phyloP scores from a whole-genome alignment of 1,140 invertebrate genomes.

The Watersipora subatra region DNA sequence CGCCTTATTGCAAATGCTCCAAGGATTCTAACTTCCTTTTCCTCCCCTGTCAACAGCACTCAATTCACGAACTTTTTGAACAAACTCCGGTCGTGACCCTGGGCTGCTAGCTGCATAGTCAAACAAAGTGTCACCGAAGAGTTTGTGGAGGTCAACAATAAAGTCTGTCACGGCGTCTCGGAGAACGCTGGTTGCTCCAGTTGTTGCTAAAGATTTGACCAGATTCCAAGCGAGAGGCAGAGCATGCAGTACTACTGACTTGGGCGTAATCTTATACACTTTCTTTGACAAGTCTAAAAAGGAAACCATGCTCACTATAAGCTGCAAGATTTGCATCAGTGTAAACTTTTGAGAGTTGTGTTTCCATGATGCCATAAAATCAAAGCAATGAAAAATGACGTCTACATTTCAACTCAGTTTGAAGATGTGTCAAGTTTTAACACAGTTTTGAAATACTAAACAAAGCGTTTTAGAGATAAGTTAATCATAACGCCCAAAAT shows the following conservation, averaged over 20 bases:
- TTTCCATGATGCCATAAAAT: background rate
- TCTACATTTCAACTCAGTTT: background rate
- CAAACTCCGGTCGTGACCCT: background rate
- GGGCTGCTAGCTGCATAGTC: slow-evolving; percentile 21
- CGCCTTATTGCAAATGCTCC: too few species aligned
- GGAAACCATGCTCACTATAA: slow-evolving; percentile 4
- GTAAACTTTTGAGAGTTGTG: background rate
- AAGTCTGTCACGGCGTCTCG: slow-evolving; percentile 24
- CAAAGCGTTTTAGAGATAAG: background rate
- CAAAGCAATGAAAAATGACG: background rate
- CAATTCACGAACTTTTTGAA: background rate
- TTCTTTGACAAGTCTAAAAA: slow-evolving; percentile 29
- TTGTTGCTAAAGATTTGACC: slow-evolving; percentile 25
- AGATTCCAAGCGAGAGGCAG: slow-evolving; percentile 35
- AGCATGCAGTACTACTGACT: slow-evolving; percentile 33
- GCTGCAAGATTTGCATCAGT: background rate
- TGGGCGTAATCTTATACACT: slow-evolving; percentile 33
- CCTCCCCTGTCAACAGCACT: too few species aligned
- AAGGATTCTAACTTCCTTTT: too few species aligned
- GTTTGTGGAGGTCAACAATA: slow-evolving; percentile 21
- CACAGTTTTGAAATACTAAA: background rate
- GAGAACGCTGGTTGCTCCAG: slow-evolving; percentile 24
- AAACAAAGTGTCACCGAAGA: slow-evolving; percentile 27
- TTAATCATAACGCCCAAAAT: too few species aligned
- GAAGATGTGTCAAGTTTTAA: background rate